A percentile compares a stretch with the other conserved stretches of the same genome.
Conservation (phyloP, 2,797 vertebrate genomes). For the Phrynocephalus vlangalii region DNA sequence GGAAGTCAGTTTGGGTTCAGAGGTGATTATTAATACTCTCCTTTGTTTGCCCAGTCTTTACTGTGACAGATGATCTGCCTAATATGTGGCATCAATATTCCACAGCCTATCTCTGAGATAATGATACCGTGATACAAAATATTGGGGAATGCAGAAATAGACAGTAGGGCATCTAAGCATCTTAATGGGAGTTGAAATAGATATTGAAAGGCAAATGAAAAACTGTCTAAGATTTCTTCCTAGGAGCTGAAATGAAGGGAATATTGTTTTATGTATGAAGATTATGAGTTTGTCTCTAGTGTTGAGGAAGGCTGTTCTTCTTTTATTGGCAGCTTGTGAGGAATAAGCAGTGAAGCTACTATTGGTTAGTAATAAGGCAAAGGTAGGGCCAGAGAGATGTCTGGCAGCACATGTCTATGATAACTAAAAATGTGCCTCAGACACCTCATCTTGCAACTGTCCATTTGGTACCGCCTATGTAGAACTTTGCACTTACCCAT, state of each 20-base stretch:
- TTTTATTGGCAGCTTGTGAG: slow-evolving; percentile 36
- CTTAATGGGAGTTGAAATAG: slow-evolving; percentile 54
- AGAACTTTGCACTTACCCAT: no score
- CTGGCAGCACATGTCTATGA: neutral
- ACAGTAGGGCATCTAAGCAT: slow-evolving; percentile 2
- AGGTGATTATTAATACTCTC: neutral
- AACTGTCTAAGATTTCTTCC: slow-evolving; percentile 62
- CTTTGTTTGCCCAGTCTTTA: neutral
- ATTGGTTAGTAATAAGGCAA: neutral
- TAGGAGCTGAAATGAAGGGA: slow-evolving; percentile 66
- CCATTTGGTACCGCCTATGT: no score
- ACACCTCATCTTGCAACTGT: no score
- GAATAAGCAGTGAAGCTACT: neutral
- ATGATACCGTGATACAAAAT: slow-evolving; percentile 16
- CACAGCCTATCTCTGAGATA: neutral
- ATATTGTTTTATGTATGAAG: slow-evolving; percentile 59
- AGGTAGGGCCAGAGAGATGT: neutral
- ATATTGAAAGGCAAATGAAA: slow-evolving; percentile 54
- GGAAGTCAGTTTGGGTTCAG: neutral
- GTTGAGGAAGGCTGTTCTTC: slow-evolving; percentile 58
- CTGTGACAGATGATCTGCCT: neutral
- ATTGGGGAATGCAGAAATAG: slow-evolving; percentile 6
- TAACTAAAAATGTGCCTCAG: no score
- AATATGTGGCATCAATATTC: neutral
- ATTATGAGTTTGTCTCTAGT: slow-evolving; percentile 63